phyloP scores from a whole-genome alignment of 1,140 invertebrate species.

The Conus betulinus region DNA sequence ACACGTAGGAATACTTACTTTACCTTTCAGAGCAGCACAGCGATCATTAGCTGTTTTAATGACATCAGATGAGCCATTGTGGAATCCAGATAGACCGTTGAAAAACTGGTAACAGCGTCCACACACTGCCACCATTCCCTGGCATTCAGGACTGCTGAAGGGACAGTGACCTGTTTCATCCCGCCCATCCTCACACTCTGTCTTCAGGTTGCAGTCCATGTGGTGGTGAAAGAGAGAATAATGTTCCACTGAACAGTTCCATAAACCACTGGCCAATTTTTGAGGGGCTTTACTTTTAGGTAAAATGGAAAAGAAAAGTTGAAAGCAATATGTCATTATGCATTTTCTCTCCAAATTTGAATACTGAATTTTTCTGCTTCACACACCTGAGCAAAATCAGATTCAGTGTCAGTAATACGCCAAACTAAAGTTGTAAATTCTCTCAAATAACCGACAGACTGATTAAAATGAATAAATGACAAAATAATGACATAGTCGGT shows the following conservation, averaged over 20 bases:
- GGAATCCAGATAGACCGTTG: background rate
- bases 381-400: background rate
- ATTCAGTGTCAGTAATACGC: background rate
- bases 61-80: background rate
- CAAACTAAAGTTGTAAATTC: background rate
- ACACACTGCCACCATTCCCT: background rate
- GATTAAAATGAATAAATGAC: too few species aligned
- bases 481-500: too few species aligned
- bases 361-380: background rate
- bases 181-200: slow-evolving; percentile 1
- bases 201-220: slow-evolving; percentile 13
- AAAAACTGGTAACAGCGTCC: background rate
- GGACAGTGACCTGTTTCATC: slow-evolving; percentile 24
- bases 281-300: background rate
- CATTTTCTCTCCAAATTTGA: background rate
- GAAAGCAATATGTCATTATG: background rate
- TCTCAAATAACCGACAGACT: too few species aligned
- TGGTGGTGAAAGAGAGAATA: background rate
- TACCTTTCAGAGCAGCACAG: background rate
- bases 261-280: background rate
- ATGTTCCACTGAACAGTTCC: slow-evolving; percentile 8
- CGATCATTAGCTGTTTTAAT: background rate
- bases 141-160: slow-evolving; percentile 8
- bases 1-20: background rate
- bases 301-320: background rate